These are phyloP conservation scores for Microtus montanus DNA, from an alignment of 2,113 vertebrate genomes.

Conservation along the genomic window DNA sequence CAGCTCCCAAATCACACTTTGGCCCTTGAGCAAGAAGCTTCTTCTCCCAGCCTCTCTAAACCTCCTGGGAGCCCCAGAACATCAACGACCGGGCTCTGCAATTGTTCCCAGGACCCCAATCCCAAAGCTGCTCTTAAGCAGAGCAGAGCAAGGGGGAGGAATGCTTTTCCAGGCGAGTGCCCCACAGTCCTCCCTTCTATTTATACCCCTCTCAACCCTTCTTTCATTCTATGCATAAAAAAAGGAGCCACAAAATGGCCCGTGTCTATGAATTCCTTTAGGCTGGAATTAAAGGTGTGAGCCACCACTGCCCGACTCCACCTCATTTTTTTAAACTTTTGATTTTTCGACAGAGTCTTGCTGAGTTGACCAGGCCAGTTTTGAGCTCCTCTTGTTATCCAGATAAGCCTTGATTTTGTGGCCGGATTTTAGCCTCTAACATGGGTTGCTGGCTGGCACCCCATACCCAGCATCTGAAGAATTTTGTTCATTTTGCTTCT, in stretches of 20 bases:
- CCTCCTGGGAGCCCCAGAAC: neutral
- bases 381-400: neutral
- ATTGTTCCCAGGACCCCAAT: neutral
- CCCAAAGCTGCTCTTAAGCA: neutral
- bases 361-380: neutral
- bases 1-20: neutral
- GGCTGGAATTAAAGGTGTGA: neutral
- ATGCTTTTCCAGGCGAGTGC: neutral
- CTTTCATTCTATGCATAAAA: neutral
- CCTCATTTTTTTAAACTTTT: neutral
- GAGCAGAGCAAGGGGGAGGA: neutral
- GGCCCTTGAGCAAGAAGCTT: neutral
- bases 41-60: neutral
- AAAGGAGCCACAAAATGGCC: neutral
- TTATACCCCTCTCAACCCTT: neutral
- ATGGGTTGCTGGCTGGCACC: neutral
- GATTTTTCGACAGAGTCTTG: neutral
- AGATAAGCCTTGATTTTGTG: neutral
- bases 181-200: neutral
- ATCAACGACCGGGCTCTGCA: neutral
- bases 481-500: constrained; percentile 42
- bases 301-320: neutral
- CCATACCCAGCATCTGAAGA: neutral
- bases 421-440: neutral
- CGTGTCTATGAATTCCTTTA: neutral